Evolutionary conservation across 2,113 vertebrate genomes (phyloP).

Genomic region (Cheirogaleus medius): DNA sequence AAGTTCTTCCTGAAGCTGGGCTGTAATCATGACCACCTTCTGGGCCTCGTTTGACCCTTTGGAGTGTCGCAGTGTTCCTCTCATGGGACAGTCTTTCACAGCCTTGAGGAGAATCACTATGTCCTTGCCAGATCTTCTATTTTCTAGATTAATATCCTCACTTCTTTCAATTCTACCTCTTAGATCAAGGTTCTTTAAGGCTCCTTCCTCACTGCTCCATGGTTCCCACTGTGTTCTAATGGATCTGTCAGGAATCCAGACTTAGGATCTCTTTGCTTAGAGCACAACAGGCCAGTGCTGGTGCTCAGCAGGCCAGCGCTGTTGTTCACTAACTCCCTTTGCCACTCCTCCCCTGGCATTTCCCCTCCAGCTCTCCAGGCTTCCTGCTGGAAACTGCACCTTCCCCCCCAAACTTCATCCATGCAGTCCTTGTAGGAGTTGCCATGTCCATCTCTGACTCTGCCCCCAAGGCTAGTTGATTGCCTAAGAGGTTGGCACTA

Average conservation of each 20-base stretch:
- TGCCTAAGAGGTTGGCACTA: not conserved
- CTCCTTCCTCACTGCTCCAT: not conserved
- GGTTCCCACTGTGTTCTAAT: not conserved
- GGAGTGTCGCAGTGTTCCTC: not conserved
- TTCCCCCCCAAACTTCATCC: not conserved
- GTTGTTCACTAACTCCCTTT: not conserved
- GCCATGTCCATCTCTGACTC: not conserved
- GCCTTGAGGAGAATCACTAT: not conserved
- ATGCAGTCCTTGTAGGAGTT: not conserved
- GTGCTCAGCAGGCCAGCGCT: not conserved
- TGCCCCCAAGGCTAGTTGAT: not conserved
- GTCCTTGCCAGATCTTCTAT: slow-evolving; percentile 23
- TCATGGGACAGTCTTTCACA: not conserved
- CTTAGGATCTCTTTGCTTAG: not conserved
- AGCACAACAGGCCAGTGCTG: not conserved
- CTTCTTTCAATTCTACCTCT: not conserved
- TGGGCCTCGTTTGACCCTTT: not conserved
- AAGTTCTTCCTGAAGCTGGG: not conserved
- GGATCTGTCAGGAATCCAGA: slow-evolving; percentile 3
- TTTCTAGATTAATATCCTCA: slow-evolving; percentile 23
- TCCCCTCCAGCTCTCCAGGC: not conserved
- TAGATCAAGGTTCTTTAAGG: not conserved
- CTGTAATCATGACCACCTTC: not conserved
- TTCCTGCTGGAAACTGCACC: not conserved
- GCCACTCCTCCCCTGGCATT: not conserved